Evolutionary conservation across 2,113 vertebrate genomes (phyloP).

Genomic region (Cheilinus undulatus): DNA sequence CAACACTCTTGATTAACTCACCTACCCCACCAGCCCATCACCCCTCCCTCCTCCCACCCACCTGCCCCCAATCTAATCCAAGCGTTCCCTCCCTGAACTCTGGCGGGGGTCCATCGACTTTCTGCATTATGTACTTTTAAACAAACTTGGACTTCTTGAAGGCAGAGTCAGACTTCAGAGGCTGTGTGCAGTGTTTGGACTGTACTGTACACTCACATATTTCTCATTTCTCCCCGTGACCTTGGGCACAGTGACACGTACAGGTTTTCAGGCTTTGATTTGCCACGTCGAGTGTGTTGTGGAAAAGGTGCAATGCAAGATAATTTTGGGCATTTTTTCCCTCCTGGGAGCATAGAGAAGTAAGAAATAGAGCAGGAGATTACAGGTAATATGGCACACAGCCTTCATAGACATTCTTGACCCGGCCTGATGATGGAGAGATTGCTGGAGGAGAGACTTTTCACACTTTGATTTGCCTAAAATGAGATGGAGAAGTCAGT

Average conservation of each 20-base stretch:
- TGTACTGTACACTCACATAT: constrained; percentile 76
- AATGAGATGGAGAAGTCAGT: constrained; percentile 82
- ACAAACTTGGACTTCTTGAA: constrained; percentile 81
- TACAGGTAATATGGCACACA: constrained; percentile 84
- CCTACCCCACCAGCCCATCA: constrained; percentile 13
- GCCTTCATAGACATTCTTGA: constrained; percentile 83
- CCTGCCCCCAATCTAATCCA: constrained; percentile 63
- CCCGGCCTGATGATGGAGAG: constrained; percentile 81
- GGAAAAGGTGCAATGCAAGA: constrained; percentile 86
- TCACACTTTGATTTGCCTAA: constrained; percentile 87
- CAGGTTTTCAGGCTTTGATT: constrained; percentile 81
- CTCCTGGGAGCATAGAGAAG: constrained; percentile 82
- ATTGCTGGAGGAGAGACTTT: constrained; percentile 85
- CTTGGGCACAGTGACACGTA: constrained; percentile 82
- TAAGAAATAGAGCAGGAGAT: constrained; percentile 82
- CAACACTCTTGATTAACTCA: constrained; percentile 42
- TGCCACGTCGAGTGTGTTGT: constrained; percentile 78
- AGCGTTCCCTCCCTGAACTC: constrained; percentile 64
- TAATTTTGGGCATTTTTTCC: constrained; percentile 82
- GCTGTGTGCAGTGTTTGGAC: constrained; percentile 76
- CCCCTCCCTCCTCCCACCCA: background rate
- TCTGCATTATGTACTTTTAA: constrained; percentile 77
- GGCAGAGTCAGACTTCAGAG: constrained; percentile 81
- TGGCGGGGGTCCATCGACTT: constrained; percentile 56
- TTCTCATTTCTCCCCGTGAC: constrained; percentile 83